Evolutionary conservation across 2,113 vertebrate species (phyloP).

Genomic region (Passer montanus): DNA sequence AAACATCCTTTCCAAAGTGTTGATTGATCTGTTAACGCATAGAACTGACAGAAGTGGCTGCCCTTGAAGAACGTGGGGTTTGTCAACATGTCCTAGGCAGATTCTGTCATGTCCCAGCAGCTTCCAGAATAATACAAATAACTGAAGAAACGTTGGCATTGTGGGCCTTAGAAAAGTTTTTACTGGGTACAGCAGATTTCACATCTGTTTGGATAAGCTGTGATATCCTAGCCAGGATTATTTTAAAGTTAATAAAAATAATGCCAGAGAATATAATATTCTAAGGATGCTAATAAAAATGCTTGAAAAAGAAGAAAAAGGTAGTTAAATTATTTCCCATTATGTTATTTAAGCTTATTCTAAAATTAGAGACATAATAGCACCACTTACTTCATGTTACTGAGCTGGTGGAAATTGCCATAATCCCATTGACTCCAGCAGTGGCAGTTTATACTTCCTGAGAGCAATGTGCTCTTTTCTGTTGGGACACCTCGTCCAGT

Average conservation of each 20-base stretch:
- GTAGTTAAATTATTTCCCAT: not conserved
- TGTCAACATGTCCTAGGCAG: not conserved
- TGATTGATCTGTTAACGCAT: not conserved
- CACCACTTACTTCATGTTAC: not conserved
- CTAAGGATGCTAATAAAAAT: not conserved
- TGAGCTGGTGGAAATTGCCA: not conserved
- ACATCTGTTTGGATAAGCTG: not conserved
- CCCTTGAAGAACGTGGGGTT: not conserved
- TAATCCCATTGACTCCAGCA: not conserved
- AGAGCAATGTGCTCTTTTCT: not conserved
- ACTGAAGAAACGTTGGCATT: not conserved
- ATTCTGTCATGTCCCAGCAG: not conserved
- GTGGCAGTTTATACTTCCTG: not conserved
- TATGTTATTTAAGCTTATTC: not conserved
- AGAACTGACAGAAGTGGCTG: not conserved
- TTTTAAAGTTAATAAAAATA: not conserved
- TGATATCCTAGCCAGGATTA: not conserved
- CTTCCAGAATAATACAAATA: not conserved
- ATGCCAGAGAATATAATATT: rapidly evolving
- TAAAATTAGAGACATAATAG: not conserved
- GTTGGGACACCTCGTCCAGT: not conserved
- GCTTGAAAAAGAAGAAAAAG: not conserved
- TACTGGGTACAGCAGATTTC: not conserved
- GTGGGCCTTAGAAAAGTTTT: not conserved
- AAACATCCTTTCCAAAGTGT: not conserved